Base-by-base conservation (phyloP, 2,113 vertebrate species). In the Microtus pennsylvanicus region DNA sequence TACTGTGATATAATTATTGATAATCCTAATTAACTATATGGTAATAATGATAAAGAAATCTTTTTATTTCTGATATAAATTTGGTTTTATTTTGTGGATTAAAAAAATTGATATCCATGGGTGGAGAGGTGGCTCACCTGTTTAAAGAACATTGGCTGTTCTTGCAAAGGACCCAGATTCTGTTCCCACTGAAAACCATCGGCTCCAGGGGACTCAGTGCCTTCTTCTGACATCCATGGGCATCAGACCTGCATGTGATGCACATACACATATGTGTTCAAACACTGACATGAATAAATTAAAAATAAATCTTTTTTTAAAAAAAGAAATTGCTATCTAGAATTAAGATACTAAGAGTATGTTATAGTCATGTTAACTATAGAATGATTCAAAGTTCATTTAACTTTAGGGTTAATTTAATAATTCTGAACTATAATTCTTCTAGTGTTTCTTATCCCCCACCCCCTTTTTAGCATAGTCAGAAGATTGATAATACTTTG, bases 311-410 rank as follows among this genome's bases (percentile, higher is more conserved):
- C 55, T 58, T 16, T 50, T 61, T 63, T 83, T 61, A 6, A 45
- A 45, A 45, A 12, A n/a, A 87, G 65, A 88, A 67, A 72, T 72
- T 38, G 5, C 8, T 95, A 4, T 42, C 16, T 88, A 93, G 70
- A 80, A 67, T 94, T 94, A 92, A 80, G 69, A 14, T 87, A n/a
- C 26, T 91, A 52, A 74, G 30, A 75, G 63, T 93, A 90, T 80
- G 89, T 1, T 90, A 0, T 77, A 76, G 17, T 55, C 35, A 9
- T 78, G 1, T 90, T 83, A 55, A 77, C 83, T 47, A 80, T 42
- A 26, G 14, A 70, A 83, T 21, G 16, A 72, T 30, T 85, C 55
- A 45, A 93, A 95, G 85, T 70, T 83, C 26, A 61, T 17, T n/a
- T 45, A 14, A 26, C 5, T 80, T 89, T 80, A 70, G 6, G 52